Conservation (phyloP, 1,140 invertebrate genomes). For the Apis cerana region DNA sequence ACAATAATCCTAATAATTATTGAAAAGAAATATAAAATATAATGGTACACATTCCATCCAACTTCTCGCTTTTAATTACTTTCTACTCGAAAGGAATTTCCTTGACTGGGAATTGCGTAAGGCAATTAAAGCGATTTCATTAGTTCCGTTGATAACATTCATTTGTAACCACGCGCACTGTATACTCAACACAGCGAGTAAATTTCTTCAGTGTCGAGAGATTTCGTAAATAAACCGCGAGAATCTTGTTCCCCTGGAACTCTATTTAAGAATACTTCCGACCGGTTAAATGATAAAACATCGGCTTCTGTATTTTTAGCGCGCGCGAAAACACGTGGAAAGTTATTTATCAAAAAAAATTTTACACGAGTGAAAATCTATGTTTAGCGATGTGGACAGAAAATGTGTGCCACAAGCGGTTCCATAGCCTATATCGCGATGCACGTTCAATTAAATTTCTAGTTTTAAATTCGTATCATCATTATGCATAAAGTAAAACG, state of each 20-base stretch:
- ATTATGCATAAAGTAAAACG: background rate
- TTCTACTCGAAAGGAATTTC: background rate
- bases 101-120: no score
- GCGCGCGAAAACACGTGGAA: slow-evolving; percentile 11
- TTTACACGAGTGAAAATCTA: slow-evolving; percentile 27
- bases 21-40: background rate
- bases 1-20: background rate
- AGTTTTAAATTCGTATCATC: background rate
- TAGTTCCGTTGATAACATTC: background rate
- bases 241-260: background rate
- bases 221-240: background rate
- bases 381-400: background rate
- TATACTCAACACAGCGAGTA: background rate
- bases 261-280: slow-evolving; percentile 5
- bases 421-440: background rate
- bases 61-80: background rate
- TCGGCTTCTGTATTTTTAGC: slow-evolving; percentile 7
- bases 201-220: background rate
- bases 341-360: slow-evolving; percentile 27
- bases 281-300: background rate
- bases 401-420: slow-evolving; percentile 30
- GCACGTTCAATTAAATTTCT: slow-evolving; percentile 26
- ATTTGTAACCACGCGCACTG: background rate
- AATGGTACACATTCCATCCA: background rate
- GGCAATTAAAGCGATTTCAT: background rate